Base-by-base conservation (phyloP, 2,113 vertebrate species). In the Micronycteris hirsuta region DNA sequence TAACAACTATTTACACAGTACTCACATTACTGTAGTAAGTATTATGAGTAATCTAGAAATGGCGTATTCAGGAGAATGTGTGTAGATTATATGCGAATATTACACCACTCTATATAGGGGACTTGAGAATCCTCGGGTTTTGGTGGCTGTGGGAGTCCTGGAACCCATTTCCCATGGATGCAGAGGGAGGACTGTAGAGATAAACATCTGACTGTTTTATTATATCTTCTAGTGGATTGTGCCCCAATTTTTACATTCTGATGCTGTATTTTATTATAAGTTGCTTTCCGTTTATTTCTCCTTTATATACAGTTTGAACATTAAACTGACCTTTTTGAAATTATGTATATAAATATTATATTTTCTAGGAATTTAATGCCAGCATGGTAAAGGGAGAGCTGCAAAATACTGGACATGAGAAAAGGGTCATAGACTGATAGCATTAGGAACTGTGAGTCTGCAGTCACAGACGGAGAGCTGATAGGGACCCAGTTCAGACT, bases 201-300 rank as follows among this genome's bases (percentile, higher is more conserved):
- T 58, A 22, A 26, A 11, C 70, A 43, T 74, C 80, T 89, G 85
- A 92, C 14, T 68, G 70, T 86, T 38, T 82, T 28, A 24, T 68
- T 52, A 31, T 52, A 45, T 76, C 76, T 52, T 83, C 13, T 54
- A 20, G 20, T 87, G 47, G 36, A 33, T 26, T 1, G 1, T 82
- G 47, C 85, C 68, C 45, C 15, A 38, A 7, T 43, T 38, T 76
- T 88, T 71, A 80, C 20, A 56, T 74, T 10, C 3, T 54, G 9
- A 85, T 56, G 10, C 16, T 47, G 26, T 13, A 49, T 68, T 49
- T 63, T 78, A 68, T 65, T 95, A 15, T 81, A 89, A 54, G 22
- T 45, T 68, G 4, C 47, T 74, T 91, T 80, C 52, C 36, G 86
- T 96, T 93, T 96, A 41, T 67, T 92, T 92, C 33, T 90, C 19